These are phyloP conservation scores for Lagria hirta DNA, from an alignment of 2,888 invertebrate species.

Conservation along the genomic window DNA sequence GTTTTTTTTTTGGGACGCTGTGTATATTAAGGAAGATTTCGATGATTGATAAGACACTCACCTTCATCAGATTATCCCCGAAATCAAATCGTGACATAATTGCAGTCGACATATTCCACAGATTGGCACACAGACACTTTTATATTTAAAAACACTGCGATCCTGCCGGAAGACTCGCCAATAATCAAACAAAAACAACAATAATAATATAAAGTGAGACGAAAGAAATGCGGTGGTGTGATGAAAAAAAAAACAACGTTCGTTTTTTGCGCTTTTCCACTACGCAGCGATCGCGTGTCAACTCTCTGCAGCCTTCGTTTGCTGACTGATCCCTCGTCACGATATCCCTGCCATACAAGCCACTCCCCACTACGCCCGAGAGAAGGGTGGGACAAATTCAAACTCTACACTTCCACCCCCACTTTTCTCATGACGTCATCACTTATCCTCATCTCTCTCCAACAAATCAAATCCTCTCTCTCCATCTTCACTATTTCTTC, in stretches of 20 bases:
- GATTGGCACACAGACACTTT: conserved; percentile 28
- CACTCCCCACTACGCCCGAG: conserved; percentile 16
- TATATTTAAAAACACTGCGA: conserved; percentile 40
- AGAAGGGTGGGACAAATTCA: conserved; percentile 11
- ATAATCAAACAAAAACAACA: conserved; percentile 17
- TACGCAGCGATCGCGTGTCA: conserved; percentile 44
- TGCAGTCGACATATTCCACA: conserved; percentile 70
- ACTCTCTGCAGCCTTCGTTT: conserved; percentile 34
- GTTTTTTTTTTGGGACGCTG: no score
- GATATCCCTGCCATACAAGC: conserved; percentile 20
- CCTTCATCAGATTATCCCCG: conserved; percentile 74
- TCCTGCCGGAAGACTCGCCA: conserved; percentile 49
- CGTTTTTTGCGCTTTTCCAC: conserved; percentile 45
- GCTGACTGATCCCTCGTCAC: conserved; percentile 34
- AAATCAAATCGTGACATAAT: conserved; percentile 78
- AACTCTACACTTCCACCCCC: no score
- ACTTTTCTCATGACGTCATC: conserved; percentile 2
- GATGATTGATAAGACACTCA: conserved; percentile 48
- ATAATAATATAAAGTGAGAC: no score
- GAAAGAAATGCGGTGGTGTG: no score
- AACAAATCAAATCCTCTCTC: conserved; percentile 8
- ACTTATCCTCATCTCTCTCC: background rate
- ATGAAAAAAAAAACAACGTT: no score
- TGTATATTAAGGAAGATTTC: no score
- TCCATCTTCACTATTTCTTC: background rate